Conservation (phyloP, 2,888 invertebrate genomes). For the Tachina fera region DNA sequence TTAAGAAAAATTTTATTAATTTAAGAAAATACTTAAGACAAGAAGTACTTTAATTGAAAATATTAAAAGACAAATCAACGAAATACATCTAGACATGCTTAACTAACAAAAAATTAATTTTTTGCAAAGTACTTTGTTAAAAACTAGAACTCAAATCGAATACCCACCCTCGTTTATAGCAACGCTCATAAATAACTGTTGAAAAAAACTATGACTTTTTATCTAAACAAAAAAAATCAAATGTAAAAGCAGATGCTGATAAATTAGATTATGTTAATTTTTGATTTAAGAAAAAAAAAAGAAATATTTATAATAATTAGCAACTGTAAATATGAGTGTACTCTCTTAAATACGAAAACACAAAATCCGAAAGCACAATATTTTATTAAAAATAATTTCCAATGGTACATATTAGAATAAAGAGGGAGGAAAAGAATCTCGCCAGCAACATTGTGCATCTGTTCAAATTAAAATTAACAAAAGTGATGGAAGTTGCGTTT, state of each 20-base stretch:
- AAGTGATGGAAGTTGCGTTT: background rate
- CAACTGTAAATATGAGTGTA: slow-evolving; percentile 32
- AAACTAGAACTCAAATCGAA: too few species aligned
- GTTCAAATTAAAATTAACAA: slow-evolving; percentile 5
- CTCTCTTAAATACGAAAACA: slow-evolving; percentile 12
- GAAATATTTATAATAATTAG: slow-evolving; percentile 28
- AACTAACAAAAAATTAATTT: background rate
- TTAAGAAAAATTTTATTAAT: background rate
- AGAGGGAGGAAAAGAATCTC: slow-evolving; percentile 20
- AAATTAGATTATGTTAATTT: slow-evolving; percentile 44
- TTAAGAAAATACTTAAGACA: too few species aligned
- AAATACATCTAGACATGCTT: background rate
- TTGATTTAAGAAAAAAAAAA: background rate
- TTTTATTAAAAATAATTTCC: slow-evolving; percentile 27
- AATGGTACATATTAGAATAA: background rate
- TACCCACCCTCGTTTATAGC: too few species aligned
- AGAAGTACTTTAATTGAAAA: too few species aligned
- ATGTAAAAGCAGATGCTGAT: background rate
- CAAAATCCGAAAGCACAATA: slow-evolving; percentile 27
- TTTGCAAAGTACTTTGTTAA: background rate
- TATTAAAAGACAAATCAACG: background rate
- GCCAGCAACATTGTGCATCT: slow-evolving; percentile 21
- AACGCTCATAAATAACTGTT: too few species aligned
- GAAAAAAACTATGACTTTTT: too few species aligned
- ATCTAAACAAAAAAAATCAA: background rate